phyloP scores from a whole-genome alignment of 2,113 vertebrate genomes.

The Burhinus bistriatus region DNA sequence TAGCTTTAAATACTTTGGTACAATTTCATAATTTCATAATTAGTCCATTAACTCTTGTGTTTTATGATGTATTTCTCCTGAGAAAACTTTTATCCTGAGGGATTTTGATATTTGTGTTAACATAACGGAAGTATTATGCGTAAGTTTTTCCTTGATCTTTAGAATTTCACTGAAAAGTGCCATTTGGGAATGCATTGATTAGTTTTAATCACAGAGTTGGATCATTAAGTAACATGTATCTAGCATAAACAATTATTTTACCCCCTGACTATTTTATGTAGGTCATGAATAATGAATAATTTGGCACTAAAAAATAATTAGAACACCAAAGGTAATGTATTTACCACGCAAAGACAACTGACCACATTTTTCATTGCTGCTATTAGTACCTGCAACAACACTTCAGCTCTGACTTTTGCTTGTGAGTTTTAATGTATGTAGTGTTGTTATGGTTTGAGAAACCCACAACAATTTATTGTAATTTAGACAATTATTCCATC shows the following conservation, averaged over 20 bases:
- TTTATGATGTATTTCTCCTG: background rate
- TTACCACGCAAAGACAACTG: background rate
- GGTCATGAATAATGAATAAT: conserved; percentile 25
- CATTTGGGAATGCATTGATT: conserved; percentile 16
- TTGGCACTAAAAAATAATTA: conserved; percentile 30
- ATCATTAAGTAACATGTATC: background rate
- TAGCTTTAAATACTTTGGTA: background rate
- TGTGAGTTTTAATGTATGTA: background rate
- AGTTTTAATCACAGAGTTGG: conserved; percentile 6
- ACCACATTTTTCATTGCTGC: background rate
- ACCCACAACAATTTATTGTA: too few relatives aligned
- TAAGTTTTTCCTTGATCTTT: background rate
- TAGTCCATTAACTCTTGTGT: background rate
- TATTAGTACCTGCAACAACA: background rate
- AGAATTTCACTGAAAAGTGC: background rate
- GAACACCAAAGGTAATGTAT: background rate
- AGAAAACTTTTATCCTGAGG: background rate
- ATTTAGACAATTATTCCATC: too few relatives aligned
- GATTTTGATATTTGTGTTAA: background rate
- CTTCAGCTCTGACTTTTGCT: background rate
- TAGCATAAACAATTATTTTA: conserved; percentile 6
- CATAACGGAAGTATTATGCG: background rate
- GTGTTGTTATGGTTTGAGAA: too few relatives aligned
- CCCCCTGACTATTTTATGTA: background rate
- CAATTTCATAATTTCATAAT: background rate